These are phyloP conservation scores for Drosophila ezoana DNA, from an alignment of 2,888 invertebrate genomes.

Conservation along the genomic window DNA sequence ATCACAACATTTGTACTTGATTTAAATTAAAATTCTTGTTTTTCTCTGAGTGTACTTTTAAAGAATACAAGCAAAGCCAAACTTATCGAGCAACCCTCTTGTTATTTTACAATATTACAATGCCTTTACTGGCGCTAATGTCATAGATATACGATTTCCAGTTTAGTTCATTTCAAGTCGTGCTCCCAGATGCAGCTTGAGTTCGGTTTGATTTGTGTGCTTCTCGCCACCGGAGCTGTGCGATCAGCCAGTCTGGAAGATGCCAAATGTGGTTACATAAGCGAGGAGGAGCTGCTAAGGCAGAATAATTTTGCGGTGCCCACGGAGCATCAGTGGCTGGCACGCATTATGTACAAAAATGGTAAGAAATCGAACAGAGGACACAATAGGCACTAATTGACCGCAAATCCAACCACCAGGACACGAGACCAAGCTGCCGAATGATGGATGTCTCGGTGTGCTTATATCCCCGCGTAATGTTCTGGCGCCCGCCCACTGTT, in stretches of 20 bases:
- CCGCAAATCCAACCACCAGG: slow-evolving; percentile 23
- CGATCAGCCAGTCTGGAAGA: slow-evolving; percentile 22
- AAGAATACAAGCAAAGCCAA: not conserved
- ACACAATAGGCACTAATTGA: not conserved
- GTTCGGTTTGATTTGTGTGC: slow-evolving; percentile 21
- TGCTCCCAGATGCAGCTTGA: slow-evolving; percentile 51
- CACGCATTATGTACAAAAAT: slow-evolving; percentile 46
- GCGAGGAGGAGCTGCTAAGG: slow-evolving; percentile 37
- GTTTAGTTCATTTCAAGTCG: slow-evolving; percentile 51
- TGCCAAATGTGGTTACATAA: slow-evolving; percentile 40
- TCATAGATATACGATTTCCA: slow-evolving; percentile 15
- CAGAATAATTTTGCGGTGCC: slow-evolving; percentile 41
- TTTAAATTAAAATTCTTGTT: not conserved
- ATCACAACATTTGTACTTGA: not conserved
- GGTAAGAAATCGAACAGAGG: slow-evolving; percentile 33
- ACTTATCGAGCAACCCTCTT: slow-evolving; percentile 31
- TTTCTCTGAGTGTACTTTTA: too few species aligned
- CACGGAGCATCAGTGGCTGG: slow-evolving; percentile 68
- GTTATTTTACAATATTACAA: slow-evolving; percentile 3
- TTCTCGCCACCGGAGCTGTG: slow-evolving; percentile 23
- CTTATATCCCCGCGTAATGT: slow-evolving; percentile 60
- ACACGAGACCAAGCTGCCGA: slow-evolving; percentile 41
- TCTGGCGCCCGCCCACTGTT: slow-evolving; percentile 66
- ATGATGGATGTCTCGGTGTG: slow-evolving; percentile 54
- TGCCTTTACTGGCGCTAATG: slow-evolving; percentile 1